phyloP scores from a whole-genome alignment of 1,140 invertebrate genomes.

The Sogatella furcifera region DNA sequence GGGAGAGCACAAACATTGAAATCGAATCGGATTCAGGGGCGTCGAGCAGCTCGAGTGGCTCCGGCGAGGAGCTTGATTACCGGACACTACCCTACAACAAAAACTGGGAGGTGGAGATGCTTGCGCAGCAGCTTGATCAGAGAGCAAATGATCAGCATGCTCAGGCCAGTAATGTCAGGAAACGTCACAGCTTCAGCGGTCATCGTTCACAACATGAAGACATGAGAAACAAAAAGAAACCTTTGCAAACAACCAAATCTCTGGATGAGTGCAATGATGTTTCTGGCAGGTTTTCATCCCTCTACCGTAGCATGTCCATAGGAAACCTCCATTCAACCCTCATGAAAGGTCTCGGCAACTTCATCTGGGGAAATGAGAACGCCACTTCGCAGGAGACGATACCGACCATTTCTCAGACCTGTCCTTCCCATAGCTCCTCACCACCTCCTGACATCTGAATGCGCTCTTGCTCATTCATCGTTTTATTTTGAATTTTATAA shows the following conservation, averaged over 20 bases:
- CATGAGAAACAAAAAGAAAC: not conserved
- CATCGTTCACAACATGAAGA: not conserved
- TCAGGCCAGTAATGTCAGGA: not conserved
- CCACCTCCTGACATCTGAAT: slow-evolving; percentile 9
- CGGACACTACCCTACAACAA: slow-evolving; percentile 31
- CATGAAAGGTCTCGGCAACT: slow-evolving; percentile 1
- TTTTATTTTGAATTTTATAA: not conserved
- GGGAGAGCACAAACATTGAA: slow-evolving; percentile 19
- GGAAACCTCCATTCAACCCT: not conserved
- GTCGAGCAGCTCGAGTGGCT: slow-evolving; percentile 28
- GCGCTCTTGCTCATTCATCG: not conserved
- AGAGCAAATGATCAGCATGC: not conserved
- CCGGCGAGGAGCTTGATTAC: slow-evolving; percentile 21
- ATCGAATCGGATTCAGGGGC: slow-evolving; percentile 28
- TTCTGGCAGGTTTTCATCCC: not conserved
- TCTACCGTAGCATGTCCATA: slow-evolving; percentile 9
- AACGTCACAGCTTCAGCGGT: not conserved
- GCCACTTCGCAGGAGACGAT: not conserved
- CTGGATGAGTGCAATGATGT: slow-evolving; percentile 1
- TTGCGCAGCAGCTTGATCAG: slow-evolving; percentile 49
- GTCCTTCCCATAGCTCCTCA: not conserved
- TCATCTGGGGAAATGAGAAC: slow-evolving; percentile 2
- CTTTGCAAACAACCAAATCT: not conserved
- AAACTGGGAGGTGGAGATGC: slow-evolving; percentile 68
- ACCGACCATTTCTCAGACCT: slow-evolving; percentile 6